Percentiles rank a stretch among this genome's conserved stretches.
Conservation (phyloP, 2,113 vertebrate species). For the Daphoenositta chrysoptera region DNA sequence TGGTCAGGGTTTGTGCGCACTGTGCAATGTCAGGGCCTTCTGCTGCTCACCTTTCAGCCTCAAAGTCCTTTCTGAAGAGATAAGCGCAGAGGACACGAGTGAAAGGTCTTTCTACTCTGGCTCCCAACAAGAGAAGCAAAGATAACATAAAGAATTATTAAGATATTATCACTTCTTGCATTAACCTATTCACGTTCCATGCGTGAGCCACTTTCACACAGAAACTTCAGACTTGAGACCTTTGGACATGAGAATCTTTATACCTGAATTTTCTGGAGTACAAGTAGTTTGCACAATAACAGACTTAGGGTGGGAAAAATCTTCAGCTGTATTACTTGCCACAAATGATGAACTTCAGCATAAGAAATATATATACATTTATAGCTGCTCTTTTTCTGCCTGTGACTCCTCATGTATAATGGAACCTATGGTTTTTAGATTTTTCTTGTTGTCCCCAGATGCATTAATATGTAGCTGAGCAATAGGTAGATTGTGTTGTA, state of each 20-base stretch:
- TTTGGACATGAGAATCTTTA: neutral
- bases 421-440: neutral
- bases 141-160: conserved; percentile 20
- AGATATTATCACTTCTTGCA: neutral
- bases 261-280: neutral
- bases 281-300: neutral
- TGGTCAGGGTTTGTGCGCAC: neutral
- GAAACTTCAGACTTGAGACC: neutral
- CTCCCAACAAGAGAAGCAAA: neutral
- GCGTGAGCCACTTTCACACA: conserved; percentile 10
- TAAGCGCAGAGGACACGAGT: neutral
- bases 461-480: neutral
- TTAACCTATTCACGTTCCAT: neutral
- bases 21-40: neutral
- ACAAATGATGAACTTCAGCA: neutral
- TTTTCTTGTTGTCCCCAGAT: neutral
- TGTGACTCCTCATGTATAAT: neutral
- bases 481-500: neutral
- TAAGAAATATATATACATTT: neutral
- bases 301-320: neutral
- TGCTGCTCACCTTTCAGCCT: neutral
- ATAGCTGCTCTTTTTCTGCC: neutral
- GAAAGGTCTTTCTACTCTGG: conserved; percentile 7
- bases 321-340: neutral
- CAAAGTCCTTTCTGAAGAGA: conserved; percentile 16